These are phyloP conservation scores for Loripinus fragilis DNA, from an alignment of 2,888 invertebrate species.

Conservation along the genomic window DNA sequence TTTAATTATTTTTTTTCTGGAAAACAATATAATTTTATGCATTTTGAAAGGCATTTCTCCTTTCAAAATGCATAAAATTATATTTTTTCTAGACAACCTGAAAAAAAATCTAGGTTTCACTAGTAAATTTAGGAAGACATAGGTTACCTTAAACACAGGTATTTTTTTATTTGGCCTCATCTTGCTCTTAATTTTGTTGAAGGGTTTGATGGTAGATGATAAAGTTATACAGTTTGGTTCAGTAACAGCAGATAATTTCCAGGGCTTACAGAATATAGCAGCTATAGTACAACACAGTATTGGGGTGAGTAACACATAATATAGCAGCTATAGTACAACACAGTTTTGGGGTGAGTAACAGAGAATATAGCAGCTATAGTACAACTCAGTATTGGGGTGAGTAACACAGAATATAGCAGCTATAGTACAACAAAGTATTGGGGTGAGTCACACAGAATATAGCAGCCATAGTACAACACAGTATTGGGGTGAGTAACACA, in stretches of 20 bases:
- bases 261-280: constrained; percentile 76
- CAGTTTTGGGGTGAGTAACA: constrained; percentile 80
- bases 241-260: constrained; percentile 77
- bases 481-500: no score
- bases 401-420: constrained; percentile 76
- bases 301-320: constrained; percentile 78
- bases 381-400: constrained; percentile 81
- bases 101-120: no score
- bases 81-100: no score
- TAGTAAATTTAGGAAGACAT: no score
- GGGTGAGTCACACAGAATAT: no score
- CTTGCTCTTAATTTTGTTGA: constrained; percentile 22
- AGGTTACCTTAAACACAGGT: no score
- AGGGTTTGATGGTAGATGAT: constrained; percentile 80
- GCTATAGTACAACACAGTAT: constrained; percentile 80
- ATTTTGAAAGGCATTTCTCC: no score
- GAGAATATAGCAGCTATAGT: constrained; percentile 78
- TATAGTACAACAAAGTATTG: constrained; percentile 81
- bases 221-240: constrained; percentile 80
- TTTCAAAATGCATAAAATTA: no score
- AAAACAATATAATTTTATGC: no score
- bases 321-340: constrained; percentile 79
- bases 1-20: no score
- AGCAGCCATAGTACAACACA: no score
- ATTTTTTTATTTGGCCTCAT: neutral